A percentile compares a stretch with the other conserved stretches of the same genome.
phyloP scores from a whole-genome alignment of 2,888 invertebrate genomes.

The Clostera curtula region DNA sequence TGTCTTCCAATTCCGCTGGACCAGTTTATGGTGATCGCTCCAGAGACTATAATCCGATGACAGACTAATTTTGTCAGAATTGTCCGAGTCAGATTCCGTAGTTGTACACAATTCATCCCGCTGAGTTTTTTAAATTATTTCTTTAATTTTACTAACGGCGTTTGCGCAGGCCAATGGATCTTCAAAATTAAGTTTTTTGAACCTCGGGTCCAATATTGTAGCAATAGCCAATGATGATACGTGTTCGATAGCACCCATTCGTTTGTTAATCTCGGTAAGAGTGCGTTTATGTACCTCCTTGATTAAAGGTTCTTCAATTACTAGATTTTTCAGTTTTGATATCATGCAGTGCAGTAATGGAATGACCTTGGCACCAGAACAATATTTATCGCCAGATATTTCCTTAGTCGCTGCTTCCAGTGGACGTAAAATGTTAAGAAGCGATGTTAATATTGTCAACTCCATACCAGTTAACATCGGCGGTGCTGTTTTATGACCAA shows the following conservation, averaged over 20 bases:
- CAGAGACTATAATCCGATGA: conserved; percentile 19
- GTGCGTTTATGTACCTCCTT: conserved; percentile 10
- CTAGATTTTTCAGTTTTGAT: conserved; percentile 9
- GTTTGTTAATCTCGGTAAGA: conserved; percentile 7
- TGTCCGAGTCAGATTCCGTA: conserved; percentile 22
- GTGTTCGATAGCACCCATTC: conserved; percentile 10
- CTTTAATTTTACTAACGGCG: conserved; percentile 8
- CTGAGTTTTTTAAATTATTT: no score
- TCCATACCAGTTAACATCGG: conserved; percentile 6
- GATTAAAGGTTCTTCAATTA: conserved; percentile 6
- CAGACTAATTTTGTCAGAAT: conserved; percentile 17
- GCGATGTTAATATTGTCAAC: conserved; percentile 1
- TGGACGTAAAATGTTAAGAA: conserved; percentile 1
- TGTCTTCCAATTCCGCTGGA: conserved; percentile 22
- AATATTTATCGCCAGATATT: conserved; percentile 3
- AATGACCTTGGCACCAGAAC: conserved; percentile 16
- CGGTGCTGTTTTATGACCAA: conserved; percentile 10
- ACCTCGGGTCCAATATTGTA: conserved; percentile 12
- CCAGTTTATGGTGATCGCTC: conserved; percentile 24
- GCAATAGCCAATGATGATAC: conserved; percentile 12
- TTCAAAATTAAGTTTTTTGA: conserved; percentile 14
- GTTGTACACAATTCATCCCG: no score
- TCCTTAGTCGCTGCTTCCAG: not conserved
- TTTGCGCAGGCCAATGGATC: conserved; percentile 6
- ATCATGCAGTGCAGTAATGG: conserved; percentile 17